Conservation (phyloP, 2,888 invertebrate species). For the Eurytoma adleriae region DNA sequence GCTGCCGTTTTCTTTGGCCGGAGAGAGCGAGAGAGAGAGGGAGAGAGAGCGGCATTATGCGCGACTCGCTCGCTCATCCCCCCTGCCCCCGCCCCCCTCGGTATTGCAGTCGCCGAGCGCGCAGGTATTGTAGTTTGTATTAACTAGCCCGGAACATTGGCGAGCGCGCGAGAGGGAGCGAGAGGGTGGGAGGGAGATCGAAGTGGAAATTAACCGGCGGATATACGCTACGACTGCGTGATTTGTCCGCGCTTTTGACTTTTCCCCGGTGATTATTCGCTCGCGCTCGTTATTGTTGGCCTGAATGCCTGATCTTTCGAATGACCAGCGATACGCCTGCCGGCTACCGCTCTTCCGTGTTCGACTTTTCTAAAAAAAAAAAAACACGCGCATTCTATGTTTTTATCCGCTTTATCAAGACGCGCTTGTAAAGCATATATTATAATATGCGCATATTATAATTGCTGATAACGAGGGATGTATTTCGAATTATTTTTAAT, state of each 20-base stretch:
- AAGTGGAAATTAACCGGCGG: conserved; percentile 43
- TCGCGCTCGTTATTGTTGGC: neutral
- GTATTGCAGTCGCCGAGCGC: neutral
- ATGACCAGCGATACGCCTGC: no score
- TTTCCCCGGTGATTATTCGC: conserved; percentile 13
- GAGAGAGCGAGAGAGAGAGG: neutral
- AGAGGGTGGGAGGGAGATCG: conserved; percentile 9
- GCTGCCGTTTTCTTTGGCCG: conserved; percentile 53
- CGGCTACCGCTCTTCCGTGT: no score
- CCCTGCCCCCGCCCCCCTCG: neutral
- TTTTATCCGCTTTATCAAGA: no score
- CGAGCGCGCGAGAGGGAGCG: conserved; percentile 3
- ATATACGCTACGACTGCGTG: conserved; percentile 1
- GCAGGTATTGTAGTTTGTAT: conserved; percentile 51
- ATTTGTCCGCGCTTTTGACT: conserved; percentile 25
- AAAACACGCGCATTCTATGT: no score
- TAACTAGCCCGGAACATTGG: conserved; percentile 48
- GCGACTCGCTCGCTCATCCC: neutral
- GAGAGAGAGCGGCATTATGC: conserved; percentile 30
- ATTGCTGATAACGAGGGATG: no score
- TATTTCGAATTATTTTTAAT: no score
- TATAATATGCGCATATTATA: no score
- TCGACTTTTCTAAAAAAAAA: no score
- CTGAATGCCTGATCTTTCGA: no score
- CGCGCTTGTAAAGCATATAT: no score